These are phyloP conservation scores for Neomonachus schauinslandi DNA, from an alignment of 2,113 vertebrate genomes.

Conservation along the genomic window DNA sequence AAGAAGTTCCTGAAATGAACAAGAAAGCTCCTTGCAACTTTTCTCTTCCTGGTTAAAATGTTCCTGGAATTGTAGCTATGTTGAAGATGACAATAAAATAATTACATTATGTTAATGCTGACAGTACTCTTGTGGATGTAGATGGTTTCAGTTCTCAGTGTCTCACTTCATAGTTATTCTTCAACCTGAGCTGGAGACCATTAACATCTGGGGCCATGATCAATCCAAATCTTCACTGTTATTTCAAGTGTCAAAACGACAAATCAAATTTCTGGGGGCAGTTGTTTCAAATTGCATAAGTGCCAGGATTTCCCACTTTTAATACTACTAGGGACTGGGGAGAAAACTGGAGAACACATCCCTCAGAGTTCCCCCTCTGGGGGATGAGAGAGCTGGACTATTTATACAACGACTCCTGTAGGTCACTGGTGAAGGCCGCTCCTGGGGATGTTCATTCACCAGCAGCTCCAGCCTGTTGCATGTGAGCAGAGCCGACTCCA, in stretches of 20 bases:
- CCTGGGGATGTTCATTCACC: not conserved
- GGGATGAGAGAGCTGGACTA: not conserved
- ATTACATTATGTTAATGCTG: not conserved
- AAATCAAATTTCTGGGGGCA: not conserved
- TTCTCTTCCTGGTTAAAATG: conserved; percentile 23
- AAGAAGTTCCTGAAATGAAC: not conserved
- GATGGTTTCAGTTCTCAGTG: not conserved
- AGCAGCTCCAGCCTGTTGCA: not conserved
- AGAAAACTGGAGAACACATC: not conserved
- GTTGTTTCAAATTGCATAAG: not conserved
- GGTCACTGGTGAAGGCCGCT: not conserved
- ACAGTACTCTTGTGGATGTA: not conserved
- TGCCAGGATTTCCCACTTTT: not conserved
- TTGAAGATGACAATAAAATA: not conserved
- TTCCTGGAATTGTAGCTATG: not conserved
- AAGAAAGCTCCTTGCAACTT: not conserved
- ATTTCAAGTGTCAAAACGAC: not conserved
- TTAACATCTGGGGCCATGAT: not conserved
- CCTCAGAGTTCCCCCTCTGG: not conserved
- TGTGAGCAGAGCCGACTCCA: not conserved
- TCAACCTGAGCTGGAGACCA: not conserved
- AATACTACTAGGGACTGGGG: not conserved
- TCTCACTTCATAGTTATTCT: not conserved
- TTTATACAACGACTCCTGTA: not conserved
- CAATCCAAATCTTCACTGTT: not conserved